Conservation (phyloP, 2,888 invertebrate genomes). For the Thyatira batis region DNA sequence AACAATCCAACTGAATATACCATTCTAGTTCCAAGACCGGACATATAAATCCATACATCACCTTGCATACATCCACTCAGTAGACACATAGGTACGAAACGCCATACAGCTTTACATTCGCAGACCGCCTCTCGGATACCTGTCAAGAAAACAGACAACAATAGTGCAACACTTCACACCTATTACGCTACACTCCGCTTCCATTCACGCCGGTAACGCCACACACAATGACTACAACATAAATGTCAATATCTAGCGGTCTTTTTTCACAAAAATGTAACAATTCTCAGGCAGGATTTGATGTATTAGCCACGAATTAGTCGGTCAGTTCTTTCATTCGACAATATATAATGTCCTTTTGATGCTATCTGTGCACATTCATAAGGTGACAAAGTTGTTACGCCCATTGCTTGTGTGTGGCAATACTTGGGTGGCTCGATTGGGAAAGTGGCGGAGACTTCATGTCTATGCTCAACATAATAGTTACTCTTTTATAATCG, state of each 20-base stretch:
- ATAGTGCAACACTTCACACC: constrained; percentile 77
- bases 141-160: constrained; percentile 59
- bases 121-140: constrained; percentile 53
- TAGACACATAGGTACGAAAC: constrained; percentile 4
- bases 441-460: not conserved
- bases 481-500: not conserved
- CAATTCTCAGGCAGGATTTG: constrained; percentile 62
- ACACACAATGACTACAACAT: constrained; percentile 74
- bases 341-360: constrained; percentile 54
- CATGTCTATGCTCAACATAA: not conserved
- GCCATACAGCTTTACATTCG: constrained; percentile 48
- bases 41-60: constrained; percentile 3
- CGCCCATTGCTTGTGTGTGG: constrained; percentile 77
- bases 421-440: constrained; percentile 67
- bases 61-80: not conserved
- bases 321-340: constrained; percentile 64
- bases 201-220: constrained; percentile 74
- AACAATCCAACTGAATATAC: too few relatives aligned
- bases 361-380: constrained; percentile 60
- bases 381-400: constrained; percentile 71
- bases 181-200: constrained; percentile 71
- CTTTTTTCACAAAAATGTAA: constrained; percentile 57
- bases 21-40: too few relatives aligned
- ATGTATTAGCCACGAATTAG: constrained; percentile 80
- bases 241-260: constrained; percentile 73